Conservation (phyloP, 2,797 vertebrate species). For the Thripadectes ignobilis region DNA sequence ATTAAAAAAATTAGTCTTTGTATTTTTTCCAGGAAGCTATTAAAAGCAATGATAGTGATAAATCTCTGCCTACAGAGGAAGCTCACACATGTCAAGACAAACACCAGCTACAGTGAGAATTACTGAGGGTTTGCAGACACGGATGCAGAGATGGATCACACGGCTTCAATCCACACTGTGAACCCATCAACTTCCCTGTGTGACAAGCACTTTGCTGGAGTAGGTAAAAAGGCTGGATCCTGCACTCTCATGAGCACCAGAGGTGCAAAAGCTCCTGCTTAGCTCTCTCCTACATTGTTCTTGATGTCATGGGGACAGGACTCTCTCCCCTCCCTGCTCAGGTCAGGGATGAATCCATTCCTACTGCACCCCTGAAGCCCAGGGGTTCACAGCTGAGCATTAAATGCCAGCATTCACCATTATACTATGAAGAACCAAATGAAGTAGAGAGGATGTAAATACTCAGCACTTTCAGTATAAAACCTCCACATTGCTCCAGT, state of each 20-base stretch:
- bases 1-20: neutral
- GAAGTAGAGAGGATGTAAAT: neutral
- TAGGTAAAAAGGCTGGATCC: neutral
- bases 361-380: accelerated
- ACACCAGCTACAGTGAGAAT: neutral
- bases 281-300: accelerated
- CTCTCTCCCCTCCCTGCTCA: neutral
- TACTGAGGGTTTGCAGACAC: neutral
- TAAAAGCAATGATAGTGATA: neutral
- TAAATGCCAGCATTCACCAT: accelerated
- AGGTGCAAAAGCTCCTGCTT: neutral
- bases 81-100: accelerated
- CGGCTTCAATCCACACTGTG: accelerated
- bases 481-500: neutral
- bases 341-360: neutral
- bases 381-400: neutral
- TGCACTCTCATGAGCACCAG: accelerated
- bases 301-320: neutral
- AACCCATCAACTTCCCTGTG: neutral
- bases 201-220: neutral
- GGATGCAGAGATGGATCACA: neutral
- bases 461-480: neutral
- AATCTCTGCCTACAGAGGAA: neutral
- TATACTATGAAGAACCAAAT: accelerated
- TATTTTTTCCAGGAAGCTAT: conserved; percentile 12